These are phyloP conservation scores for Drosophila carrolli DNA, from an alignment of 1,140 invertebrate species.

Conservation along the genomic window DNA sequence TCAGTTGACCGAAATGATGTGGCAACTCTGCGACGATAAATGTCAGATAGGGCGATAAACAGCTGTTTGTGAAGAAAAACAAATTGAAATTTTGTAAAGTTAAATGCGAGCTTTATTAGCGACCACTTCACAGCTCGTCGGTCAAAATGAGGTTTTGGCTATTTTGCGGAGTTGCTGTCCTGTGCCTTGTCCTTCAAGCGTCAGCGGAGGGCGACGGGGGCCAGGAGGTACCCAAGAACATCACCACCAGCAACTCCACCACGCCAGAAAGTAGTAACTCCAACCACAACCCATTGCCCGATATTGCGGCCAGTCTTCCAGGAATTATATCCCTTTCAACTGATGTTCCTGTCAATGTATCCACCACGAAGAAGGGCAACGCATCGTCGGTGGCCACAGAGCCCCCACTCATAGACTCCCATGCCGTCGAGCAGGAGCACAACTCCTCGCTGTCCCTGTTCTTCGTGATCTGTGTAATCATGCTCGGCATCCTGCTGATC, in stretches of 20 bases:
- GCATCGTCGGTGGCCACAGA: constrained; percentile 60
- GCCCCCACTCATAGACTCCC: constrained; percentile 88
- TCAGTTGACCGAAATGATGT: not conserved
- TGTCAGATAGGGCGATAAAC: constrained; percentile 20
- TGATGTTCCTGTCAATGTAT: constrained; percentile 3
- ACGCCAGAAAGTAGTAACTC: not conserved
- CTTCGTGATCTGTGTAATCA: constrained; percentile 96
- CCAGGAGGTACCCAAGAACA: not conserved
- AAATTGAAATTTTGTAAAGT: constrained; percentile 22
- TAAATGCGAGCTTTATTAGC: constrained; percentile 18
- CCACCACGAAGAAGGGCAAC: constrained; percentile 37
- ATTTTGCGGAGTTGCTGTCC: constrained; percentile 16
- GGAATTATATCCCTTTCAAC: constrained; percentile 5
- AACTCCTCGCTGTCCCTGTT: constrained; percentile 98
- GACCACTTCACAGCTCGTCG: not conserved
- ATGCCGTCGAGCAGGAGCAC: constrained; percentile 96
- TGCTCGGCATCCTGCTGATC: constrained; percentile 96
- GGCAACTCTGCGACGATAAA: constrained; percentile 26
- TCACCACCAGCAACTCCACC: not conserved
- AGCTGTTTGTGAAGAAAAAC: constrained; percentile 29
- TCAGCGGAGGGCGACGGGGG: not conserved
- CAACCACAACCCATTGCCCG: not conserved
- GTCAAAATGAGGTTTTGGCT: constrained; percentile 16
- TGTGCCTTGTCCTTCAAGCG: not conserved
- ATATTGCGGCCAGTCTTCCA: not conserved